Percentiles rank a stretch among this genome's conserved stretches.
phyloP scores from a whole-genome alignment of 1,140 invertebrate genomes.

The Hyles euphorbiae region DNA sequence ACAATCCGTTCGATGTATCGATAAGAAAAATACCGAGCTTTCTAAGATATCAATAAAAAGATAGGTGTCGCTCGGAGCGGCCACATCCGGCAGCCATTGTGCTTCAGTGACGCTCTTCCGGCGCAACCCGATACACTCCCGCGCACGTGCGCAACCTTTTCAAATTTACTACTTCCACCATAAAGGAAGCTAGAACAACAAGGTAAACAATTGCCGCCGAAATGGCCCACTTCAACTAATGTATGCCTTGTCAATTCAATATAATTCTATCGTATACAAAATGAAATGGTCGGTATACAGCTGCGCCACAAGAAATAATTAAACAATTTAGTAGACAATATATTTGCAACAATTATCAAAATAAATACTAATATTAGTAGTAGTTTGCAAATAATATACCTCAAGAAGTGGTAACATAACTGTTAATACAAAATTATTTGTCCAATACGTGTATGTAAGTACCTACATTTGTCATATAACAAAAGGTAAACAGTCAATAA shows the following conservation, averaged over 20 bases:
- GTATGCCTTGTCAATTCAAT: too few species aligned
- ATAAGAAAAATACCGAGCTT: conserved; percentile 68
- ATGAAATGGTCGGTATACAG: too few species aligned
- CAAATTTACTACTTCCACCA: conserved; percentile 56
- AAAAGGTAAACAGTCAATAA: conserved; percentile 2
- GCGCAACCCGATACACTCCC: conserved; percentile 73
- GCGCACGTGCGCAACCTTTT: conserved; percentile 73
- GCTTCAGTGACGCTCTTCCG: conserved; percentile 58
- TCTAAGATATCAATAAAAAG: conserved; percentile 72
- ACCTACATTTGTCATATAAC: background rate
- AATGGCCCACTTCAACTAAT: too few species aligned
- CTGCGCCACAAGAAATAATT: too few species aligned
- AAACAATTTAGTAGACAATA: too few species aligned
- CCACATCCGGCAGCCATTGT: conserved; percentile 72
- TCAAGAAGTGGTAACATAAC: too few species aligned
- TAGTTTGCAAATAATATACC: too few species aligned
- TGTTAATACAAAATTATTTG: too few species aligned
- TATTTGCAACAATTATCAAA: too few species aligned
- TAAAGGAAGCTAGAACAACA: conserved; percentile 39
- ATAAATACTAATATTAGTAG: too few species aligned
- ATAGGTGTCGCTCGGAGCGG: conserved; percentile 71
- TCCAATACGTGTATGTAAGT: too few species aligned
- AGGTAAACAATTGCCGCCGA: conserved; percentile 15
- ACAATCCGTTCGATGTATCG: conserved; percentile 47
- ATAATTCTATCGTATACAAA: too few species aligned